Percentiles rank a stretch among this genome's conserved stretches.
phyloP scores from a whole-genome alignment of 1,140 invertebrate genomes.

The Drosophila miranda region DNA sequence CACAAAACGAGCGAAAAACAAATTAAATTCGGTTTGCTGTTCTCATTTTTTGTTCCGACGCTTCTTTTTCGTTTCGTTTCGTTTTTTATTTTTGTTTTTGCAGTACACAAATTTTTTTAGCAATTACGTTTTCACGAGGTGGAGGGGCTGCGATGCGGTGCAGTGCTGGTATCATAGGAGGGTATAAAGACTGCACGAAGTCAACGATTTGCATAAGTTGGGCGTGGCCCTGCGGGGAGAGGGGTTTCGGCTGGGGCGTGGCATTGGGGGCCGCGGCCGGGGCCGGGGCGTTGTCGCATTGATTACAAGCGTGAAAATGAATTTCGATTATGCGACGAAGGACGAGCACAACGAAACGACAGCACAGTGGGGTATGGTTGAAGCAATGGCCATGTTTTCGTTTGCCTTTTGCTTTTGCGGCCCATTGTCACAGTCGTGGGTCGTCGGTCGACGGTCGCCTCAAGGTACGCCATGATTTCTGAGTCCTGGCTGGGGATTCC shows the following conservation, averaged over 20 bases:
- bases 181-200: constrained; percentile 30
- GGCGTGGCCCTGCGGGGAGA: constrained; percentile 7
- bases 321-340: constrained; percentile 68
- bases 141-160: neutral
- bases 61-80: constrained; percentile 32
- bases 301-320: constrained; percentile 75
- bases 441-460: constrained; percentile 45
- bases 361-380: neutral
- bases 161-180: neutral
- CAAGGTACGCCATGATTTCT: constrained; percentile 66
- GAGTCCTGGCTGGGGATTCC: constrained; percentile 6
- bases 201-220: constrained; percentile 72
- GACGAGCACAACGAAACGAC: constrained; percentile 15
- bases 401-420: constrained; percentile 20
- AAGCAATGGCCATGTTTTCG: constrained; percentile 32
- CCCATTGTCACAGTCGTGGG: constrained; percentile 11
- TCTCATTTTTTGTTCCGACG: constrained; percentile 51
- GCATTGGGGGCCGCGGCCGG: too few relatives aligned
- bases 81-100: constrained; percentile 5
- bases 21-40: constrained; percentile 76
- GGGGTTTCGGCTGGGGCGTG: neutral
- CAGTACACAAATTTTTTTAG: constrained; percentile 59
- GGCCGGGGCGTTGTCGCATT: constrained; percentile 53
- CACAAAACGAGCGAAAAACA: constrained; percentile 73
- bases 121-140: constrained; percentile 52